Evolutionary conservation across 2,888 invertebrate genomes (phyloP), one percentile per base, ranked within the genome.

Genomic region (Muschampia plurimacula): DNA sequence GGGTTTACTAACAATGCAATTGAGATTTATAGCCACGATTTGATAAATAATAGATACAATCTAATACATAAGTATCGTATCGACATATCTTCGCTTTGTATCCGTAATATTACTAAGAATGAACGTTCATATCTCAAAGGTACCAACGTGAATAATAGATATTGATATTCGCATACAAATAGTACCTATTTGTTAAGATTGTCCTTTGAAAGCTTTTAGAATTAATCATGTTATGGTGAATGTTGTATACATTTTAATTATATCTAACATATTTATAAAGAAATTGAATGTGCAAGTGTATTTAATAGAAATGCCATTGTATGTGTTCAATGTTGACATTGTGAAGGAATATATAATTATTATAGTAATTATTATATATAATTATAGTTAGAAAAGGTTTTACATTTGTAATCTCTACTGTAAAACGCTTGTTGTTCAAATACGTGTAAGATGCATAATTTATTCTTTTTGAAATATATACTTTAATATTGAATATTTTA

Each of bases 251-350:
- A 63, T 22, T 41, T 46, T 46, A 46, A 12, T 5, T 46, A 46
- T 12, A 12, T 5, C 10, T 46, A 46, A 46, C 5, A 46, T 13
- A 46, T 13, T 12, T 52, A n/a, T 55, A 55, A 66, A 71, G 75
- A 78, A 80, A 79, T 52, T 83, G 82, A 77, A 83, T 82, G 84
- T 84, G 80, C 79, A 80, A n/a, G 79, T 78, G 77, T 75, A 64
- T 60, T 69, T 57, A 59, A 63, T 76, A 71, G 72, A 75, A 84
- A 86, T 81, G 85, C 90, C 89, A 89, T 87, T 89, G 77, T 82
- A 87, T 89, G 90, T 90, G 91, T 91, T 91, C 90, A 91, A 84
- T 75, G 72, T 75, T 70, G 66, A 72, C 71, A 74, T 75, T 75
- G 67, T 59, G 66, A 46, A 59, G 22, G 41, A 67, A 67, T 67